Base-by-base conservation (phyloP, 2,797 vertebrate genomes). In the Chromis chromis region DNA sequence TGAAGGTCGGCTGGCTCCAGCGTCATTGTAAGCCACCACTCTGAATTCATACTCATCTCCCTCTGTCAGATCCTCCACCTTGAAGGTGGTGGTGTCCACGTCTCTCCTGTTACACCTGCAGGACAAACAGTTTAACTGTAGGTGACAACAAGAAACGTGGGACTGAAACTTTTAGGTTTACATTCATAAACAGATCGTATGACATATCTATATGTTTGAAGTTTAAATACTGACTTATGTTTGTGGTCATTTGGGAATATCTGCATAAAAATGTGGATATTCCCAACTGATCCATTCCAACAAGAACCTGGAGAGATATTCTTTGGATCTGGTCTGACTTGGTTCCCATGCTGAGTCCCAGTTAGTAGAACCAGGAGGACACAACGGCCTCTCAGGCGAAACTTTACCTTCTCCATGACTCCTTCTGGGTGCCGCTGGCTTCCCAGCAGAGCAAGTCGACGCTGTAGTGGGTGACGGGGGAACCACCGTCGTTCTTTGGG, bases 11-110 rank as follows among this genome's bases (percentile, higher is more conserved):
- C 98, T 98, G 31, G 95, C 91, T 78, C 98, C 98, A 1, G 93
- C 97, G 60, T 95, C 95, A 7, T 99, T 99, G 88, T 96, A 93
- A 33, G 98, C 98, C 82, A 96, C 94, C 54, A 99, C 97, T 87
- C 98, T 95, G 93, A 99, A 99, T 91, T 99, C 98, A 0, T 98
- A 99, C 88, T 99, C 96, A 3, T 96, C 97, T 78, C 97, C 96
- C 81, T 98, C 95, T 0, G 91, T 90, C 56, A 99, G 96, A 83
- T 99, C 98, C 89, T 99, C 98, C 74, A 99, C 96, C 13, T 94
- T 96, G 72, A 97, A 99, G 33, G 92, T 94, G 53, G 97, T 96
- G 71, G 96, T 95, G 79, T 99, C 98, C 59, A 99, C 95, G 0
- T 99, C 98, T 82, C 97, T 96, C 75, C 93, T 95, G 84, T 99